Conservation (phyloP, 2,113 vertebrate species). For the Megaceryle torquata region DNA sequence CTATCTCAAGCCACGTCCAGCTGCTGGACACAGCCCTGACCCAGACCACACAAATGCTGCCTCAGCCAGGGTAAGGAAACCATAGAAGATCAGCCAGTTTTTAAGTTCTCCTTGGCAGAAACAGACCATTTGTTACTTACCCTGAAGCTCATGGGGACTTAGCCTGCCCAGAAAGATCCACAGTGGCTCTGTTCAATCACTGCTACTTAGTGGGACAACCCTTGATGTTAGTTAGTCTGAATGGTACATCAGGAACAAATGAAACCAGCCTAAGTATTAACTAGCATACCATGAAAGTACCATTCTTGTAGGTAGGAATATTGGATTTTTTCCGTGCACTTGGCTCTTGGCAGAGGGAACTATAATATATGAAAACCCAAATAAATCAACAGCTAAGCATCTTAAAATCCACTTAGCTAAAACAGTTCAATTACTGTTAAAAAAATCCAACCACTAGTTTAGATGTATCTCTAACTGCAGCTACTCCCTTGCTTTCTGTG, state of each 20-base stretch:
- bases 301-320: not conserved
- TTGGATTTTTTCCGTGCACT: not conserved
- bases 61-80: not conserved
- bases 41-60: fast-evolving
- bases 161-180: not conserved
- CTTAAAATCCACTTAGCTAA: not conserved
- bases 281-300: not conserved
- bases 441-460: fast-evolving
- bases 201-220: fast-evolving
- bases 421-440: not conserved
- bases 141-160: not conserved
- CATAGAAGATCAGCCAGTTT: fast-evolving
- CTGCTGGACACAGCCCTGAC: not conserved
- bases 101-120: not conserved
- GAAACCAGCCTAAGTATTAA: not conserved
- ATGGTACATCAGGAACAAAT: too few relatives aligned
- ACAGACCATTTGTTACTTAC: fast-evolving
- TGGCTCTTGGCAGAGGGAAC: not conserved
- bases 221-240: too few relatives aligned
- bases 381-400: not conserved
- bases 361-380: not conserved
- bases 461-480: not conserved
- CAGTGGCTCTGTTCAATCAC: fast-evolving
- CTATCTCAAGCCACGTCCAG: not conserved
- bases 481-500: not conserved